phyloP scores from a whole-genome alignment of 1,140 invertebrate species.

The Notospermus geniculatus region DNA sequence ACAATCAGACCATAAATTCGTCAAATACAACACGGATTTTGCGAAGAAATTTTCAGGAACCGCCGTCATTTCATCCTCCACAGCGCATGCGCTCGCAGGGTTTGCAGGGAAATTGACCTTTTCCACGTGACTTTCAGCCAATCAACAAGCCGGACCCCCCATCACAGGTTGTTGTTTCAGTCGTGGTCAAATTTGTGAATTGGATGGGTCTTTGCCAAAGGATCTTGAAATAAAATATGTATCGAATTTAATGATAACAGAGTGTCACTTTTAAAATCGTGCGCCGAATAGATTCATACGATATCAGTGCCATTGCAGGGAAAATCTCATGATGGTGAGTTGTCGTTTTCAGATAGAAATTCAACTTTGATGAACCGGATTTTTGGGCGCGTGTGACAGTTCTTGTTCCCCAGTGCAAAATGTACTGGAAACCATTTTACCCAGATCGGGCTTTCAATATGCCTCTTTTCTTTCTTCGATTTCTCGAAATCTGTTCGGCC shows the following conservation, averaged over 20 bases:
- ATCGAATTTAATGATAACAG: slow-evolving; percentile 13
- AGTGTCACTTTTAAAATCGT: slow-evolving; percentile 10
- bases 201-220: slow-evolving; percentile 23
- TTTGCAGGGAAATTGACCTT: slow-evolving; percentile 27
- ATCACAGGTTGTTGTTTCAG: slow-evolving; percentile 48
- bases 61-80: slow-evolving; percentile 6
- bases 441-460: too few relatives aligned
- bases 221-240: slow-evolving; percentile 10
- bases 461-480: too few relatives aligned
- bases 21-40: too few relatives aligned
- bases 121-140: slow-evolving; percentile 42
- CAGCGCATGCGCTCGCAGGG: slow-evolving; percentile 31
- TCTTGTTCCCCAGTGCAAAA: too few relatives aligned
- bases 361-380: too few relatives aligned
- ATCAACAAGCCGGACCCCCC: slow-evolving; percentile 33
- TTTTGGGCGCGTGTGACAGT: too few relatives aligned
- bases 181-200: too few relatives aligned
- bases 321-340: slow-evolving; percentile 1
- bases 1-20: too few relatives aligned
- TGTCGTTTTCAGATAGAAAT: background rate
- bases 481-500: too few relatives aligned
- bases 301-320: background rate
- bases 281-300: slow-evolving; percentile 7
- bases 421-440: too few relatives aligned
- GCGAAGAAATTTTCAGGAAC: too few relatives aligned